Evolutionary conservation across 30 jellyfish, hydroid and myxozoan species (phyloP), one percentile per base, ranked within the genome.

Genomic region (Aurelia aurita): DNA sequence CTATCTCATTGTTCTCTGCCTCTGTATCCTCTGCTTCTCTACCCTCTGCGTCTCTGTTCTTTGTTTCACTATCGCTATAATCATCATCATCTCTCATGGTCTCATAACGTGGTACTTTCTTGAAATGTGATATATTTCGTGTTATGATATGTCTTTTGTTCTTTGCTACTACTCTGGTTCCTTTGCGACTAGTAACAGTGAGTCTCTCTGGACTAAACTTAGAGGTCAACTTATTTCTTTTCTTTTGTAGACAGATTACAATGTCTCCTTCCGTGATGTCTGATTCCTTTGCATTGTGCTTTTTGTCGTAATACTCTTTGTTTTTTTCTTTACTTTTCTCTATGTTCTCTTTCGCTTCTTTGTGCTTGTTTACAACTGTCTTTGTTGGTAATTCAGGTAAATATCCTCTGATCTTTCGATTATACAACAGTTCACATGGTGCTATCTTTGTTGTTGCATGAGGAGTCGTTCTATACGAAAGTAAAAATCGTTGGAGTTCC

Each of bases 351-450:
- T 49, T 49, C 15, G 15, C 61, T 72, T 72, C 69, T 51, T 20
- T 72, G 57, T 76, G 75, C 53, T 76, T 76, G 77, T 76, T 76
- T 55, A 55, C 25, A 7, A 51, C 79, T 54, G 11, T 78, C 89
- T 78, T 78, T 58, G 89, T 8, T 78, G 89, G 67, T 44, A 78
- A 32, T 61, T 78, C 89, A 23, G 89, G 89, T 35, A 78, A 51
- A 8, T 27, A 46, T 58, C 89, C 80, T 78, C 80, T 59, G 22
- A 78, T 60, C 22, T 31, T 59, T 62, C 69, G 32, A 19, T 78
- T 78, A 54, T 55, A 78, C 19, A 78, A 39, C 29, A 78, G 89
- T 78, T 78, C 89, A 31, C 89, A 61, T 9, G 89, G 79, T 55
- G 89, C 80, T 5, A 78, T 46, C 61, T 78, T 78, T 51, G 89